Evolutionary conservation across 2,888 invertebrate genomes (phyloP).

Genomic region (Tipula helvola): DNA sequence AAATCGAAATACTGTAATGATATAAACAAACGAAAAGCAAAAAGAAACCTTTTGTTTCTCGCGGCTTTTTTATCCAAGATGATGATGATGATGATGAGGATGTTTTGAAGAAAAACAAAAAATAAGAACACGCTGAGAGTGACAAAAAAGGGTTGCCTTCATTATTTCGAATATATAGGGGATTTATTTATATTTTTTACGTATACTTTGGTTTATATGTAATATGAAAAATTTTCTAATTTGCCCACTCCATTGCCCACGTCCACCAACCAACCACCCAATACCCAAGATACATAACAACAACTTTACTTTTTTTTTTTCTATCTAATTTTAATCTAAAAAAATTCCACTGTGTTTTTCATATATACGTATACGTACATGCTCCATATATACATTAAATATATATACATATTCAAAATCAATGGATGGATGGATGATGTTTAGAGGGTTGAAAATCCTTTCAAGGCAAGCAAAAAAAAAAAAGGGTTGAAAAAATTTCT

Average conservation of each 20-base stretch:
- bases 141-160: neutral
- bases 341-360: neutral
- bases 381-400: neutral
- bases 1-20: neutral
- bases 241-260: neutral
- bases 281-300: neutral
- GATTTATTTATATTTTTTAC: neutral
- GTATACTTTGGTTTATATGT: neutral
- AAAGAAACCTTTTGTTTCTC: neutral
- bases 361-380: neutral
- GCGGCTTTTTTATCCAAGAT: neutral
- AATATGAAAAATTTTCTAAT: neutral
- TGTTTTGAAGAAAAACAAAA: neutral
- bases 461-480: neutral
- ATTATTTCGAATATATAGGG: neutral
- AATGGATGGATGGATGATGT: neutral
- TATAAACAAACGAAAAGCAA: neutral
- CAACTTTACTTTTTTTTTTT: neutral
- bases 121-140: neutral
- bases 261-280: neutral
- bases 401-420: neutral
- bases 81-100: neutral
- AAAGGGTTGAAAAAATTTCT: neutral
- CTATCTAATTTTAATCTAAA: slow-evolving; percentile 4
- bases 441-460: neutral